phyloP scores from a whole-genome alignment of 30 jellyfish, hydroid and myxozoan species.

The Pelagia noctiluca region DNA sequence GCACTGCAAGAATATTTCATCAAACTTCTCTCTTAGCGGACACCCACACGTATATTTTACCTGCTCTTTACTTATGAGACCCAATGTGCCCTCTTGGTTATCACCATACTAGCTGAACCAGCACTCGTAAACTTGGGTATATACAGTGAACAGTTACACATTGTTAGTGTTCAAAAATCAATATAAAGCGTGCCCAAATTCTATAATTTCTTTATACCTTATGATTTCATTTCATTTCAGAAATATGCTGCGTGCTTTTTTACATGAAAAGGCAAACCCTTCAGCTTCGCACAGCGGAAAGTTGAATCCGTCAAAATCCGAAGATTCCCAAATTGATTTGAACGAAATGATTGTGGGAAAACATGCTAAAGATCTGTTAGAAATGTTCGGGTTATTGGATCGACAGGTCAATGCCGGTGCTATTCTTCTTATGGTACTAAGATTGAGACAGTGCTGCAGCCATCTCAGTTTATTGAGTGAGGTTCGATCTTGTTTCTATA shows the following conservation, averaged over 20 bases:
- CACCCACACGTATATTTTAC: too few relatives aligned
- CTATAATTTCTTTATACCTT: not conserved
- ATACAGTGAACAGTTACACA: too few relatives aligned
- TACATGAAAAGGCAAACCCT: slow-evolving; percentile 19
- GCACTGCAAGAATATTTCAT: too few relatives aligned
- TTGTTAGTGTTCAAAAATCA: too few relatives aligned
- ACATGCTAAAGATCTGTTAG: slow-evolving; percentile 56
- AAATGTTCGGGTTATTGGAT: slow-evolving; percentile 65
- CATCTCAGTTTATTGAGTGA: slow-evolving; percentile 78
- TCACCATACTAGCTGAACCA: too few relatives aligned
- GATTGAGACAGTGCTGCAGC: slow-evolving; percentile 95
- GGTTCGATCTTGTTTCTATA: slow-evolving; percentile 40
- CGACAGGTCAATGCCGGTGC: slow-evolving; percentile 84
- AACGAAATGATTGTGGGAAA: slow-evolving; percentile 64
- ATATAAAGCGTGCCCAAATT: too few relatives aligned
- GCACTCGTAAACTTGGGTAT: too few relatives aligned
- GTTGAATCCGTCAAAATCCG: not conserved
- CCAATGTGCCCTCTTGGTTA: too few relatives aligned
- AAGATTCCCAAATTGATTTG: not conserved
- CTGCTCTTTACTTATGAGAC: too few relatives aligned
- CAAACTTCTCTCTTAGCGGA: too few relatives aligned
- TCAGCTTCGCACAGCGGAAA: slow-evolving; percentile 18
- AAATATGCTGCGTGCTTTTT: slow-evolving; percentile 75
- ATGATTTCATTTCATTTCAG: slow-evolving; percentile 33
- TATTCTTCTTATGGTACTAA: slow-evolving; percentile 75